Base-by-base conservation (phyloP, 2,888 invertebrate genomes). In the Polia nebulosa region DNA sequence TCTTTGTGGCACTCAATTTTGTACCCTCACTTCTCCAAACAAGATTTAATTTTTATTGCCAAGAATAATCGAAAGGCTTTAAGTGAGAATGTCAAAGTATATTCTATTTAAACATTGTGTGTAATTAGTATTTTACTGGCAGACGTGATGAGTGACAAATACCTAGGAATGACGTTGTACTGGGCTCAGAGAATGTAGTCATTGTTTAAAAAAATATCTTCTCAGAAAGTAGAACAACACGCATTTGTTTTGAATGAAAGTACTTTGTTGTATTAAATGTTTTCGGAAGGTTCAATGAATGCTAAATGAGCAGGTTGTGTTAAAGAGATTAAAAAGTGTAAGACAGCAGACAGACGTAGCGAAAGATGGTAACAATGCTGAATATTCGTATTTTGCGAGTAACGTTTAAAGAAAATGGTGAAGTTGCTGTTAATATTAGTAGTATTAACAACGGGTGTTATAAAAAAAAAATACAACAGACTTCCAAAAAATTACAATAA, bases 71-170 rank as follows among this genome's bases (percentile, higher is more conserved):
- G 17, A 45, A 55, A 41, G 59, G 17, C 52, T 70, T 76, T 47
- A 65, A 66, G 49, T 56, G 25, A 49, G 60, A 67, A 74, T 75
- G 68, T 69, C 68, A 64, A 52, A 59, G 63, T 69, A 63, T 60
- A 59, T 75, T 56, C 3, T 71, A 45, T 78, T 64, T 67, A 49
- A 62, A 58, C 47, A 65, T 68, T 58, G 57, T 82, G 57, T 82
- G 49, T 78, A 64, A 79, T 17, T 67, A 55, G 61, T 67, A 72
- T 62, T 79, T 79, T 70, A 72, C 8, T 56, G 32, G 44, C 27
- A 78, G 63, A 79, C 80, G 72, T 78, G 75, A 80, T 56, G 52
- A 41, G 52, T 64, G 66, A 70, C 59, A 78, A 68, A 61, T 57
- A 67, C 27, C 9, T 41, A 11, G 25, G 0, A 36, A 25, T 72